Percentiles rank a stretch among this genome's conserved stretches.
Conservation (phyloP, 1,140 invertebrate species). For the Sinonovacula constricta region DNA sequence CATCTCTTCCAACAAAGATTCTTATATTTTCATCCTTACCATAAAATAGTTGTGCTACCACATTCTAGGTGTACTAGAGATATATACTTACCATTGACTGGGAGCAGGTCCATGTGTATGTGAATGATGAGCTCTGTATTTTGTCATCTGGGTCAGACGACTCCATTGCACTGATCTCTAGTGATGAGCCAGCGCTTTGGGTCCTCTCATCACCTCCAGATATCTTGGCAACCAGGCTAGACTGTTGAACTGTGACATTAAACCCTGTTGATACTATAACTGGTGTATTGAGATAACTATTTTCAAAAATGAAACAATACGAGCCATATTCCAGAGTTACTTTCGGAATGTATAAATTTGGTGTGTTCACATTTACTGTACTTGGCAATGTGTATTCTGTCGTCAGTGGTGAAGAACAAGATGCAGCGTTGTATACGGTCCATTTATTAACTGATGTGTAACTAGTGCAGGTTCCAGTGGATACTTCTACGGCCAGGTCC, state of each 20-base stretch:
- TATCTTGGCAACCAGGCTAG: slow-evolving; percentile 61
- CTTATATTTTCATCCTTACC: too few species aligned
- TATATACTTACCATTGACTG: slow-evolving; percentile 39
- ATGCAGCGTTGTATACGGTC: slow-evolving; percentile 53
- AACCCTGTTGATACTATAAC: slow-evolving; percentile 51
- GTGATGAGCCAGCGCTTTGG: slow-evolving; percentile 11
- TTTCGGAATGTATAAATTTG: slow-evolving; percentile 37
- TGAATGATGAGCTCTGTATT: slow-evolving; percentile 29
- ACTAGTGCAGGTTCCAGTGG: slow-evolving; percentile 54
- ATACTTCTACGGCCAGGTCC: slow-evolving; percentile 61
- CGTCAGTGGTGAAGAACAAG: slow-evolving; percentile 28
- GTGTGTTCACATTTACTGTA: slow-evolving; percentile 38
- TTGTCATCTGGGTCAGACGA: slow-evolving; percentile 68
- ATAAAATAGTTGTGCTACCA: too few species aligned
- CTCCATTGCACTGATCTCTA: slow-evolving; percentile 58
- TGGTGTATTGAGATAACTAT: slow-evolving; percentile 62
- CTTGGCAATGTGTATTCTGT: slow-evolving; percentile 22
- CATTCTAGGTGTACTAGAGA: too few species aligned
- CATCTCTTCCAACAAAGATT: too few species aligned
- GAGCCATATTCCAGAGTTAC: slow-evolving; percentile 42
- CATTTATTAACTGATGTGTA: slow-evolving; percentile 63
- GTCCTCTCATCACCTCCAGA: slow-evolving; percentile 54
- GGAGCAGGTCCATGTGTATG: slow-evolving; percentile 64
- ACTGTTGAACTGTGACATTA: slow-evolving; percentile 57
- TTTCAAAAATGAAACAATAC: slow-evolving; percentile 63